Evolutionary conservation across 2,888 invertebrate genomes (phyloP).

Genomic region (Eugnorisma glareosa): DNA sequence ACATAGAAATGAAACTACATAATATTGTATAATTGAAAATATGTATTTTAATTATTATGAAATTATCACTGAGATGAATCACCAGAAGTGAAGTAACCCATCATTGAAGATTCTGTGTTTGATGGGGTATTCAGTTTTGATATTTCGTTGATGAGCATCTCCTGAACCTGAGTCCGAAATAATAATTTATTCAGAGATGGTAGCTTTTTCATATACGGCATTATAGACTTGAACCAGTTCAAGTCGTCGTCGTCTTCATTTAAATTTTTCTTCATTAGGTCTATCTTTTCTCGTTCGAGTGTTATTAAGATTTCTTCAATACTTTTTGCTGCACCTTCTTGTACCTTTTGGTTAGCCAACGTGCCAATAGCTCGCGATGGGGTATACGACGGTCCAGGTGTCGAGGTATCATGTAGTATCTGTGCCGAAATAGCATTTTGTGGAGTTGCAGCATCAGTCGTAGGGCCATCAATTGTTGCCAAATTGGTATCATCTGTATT

Average conservation of each 20-base stretch:
- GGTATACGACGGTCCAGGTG: conserved; percentile 36
- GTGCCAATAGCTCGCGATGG: conserved; percentile 38
- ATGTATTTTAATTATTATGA: conserved; percentile 43
- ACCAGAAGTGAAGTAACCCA: conserved; percentile 45
- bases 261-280: conserved; percentile 35
- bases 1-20: conserved; percentile 44
- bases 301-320: conserved; percentile 47
- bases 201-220: conserved; percentile 37
- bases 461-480: conserved; percentile 44
- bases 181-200: conserved; percentile 45
- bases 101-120: conserved; percentile 40
- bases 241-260: conserved; percentile 44
- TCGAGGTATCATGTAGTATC: too few species aligned
- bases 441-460: conserved; percentile 45
- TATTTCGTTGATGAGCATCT: conserved; percentile 45
- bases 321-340: conserved; percentile 40
- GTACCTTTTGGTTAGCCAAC: conserved; percentile 44
- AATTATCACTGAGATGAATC: conserved; percentile 45
- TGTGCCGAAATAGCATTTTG: conserved; percentile 44
- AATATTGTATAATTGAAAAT: conserved; percentile 37
- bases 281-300: conserved; percentile 44
- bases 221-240: conserved; percentile 42
- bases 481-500: conserved; percentile 37
- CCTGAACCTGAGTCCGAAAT: conserved; percentile 44
- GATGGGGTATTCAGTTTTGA: conserved; percentile 31